These are phyloP conservation scores for Hecatera dysodea DNA, from an alignment of 2,888 invertebrate genomes.

Conservation along the genomic window DNA sequence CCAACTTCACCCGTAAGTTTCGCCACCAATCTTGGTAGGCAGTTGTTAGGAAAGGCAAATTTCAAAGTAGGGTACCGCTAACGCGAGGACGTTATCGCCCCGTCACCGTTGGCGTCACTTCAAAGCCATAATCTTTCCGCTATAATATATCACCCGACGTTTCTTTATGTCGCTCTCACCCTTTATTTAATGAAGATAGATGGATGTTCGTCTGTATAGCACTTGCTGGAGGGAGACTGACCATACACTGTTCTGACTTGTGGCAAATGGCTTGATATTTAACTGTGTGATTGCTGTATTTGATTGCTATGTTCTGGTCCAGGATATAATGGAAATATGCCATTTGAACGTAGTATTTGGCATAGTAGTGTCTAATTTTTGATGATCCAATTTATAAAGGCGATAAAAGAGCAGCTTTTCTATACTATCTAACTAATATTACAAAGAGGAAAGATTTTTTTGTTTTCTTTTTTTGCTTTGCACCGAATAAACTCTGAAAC, in stretches of 20 bases:
- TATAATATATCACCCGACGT: constrained; percentile 62
- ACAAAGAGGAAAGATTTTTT: no score
- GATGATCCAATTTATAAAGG: no score
- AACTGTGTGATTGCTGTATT: constrained; percentile 14
- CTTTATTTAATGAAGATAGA: constrained; percentile 67
- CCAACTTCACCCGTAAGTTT: constrained; percentile 42
- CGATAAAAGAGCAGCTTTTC: no score
- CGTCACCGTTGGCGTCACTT: constrained; percentile 50
- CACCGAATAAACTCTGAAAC: no score
- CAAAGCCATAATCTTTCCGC: constrained; percentile 59
- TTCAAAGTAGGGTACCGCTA: constrained; percentile 50
- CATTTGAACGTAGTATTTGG: no score
- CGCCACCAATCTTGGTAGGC: constrained; percentile 44
- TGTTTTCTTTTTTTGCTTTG: no score
- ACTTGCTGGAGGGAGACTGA: constrained; percentile 42
- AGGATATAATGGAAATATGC: background rate
- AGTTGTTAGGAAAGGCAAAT: constrained; percentile 51
- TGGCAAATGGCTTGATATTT: constrained; percentile 15
- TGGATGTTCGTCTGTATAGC: constrained; percentile 47
- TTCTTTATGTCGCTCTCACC: constrained; percentile 61
- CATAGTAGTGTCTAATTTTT: no score
- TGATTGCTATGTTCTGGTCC: constrained; percentile 2
- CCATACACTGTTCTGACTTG: constrained; percentile 31
- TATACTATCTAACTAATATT: no score
- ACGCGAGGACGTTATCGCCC: constrained; percentile 56